Percentiles rank a stretch among this genome's conserved stretches.
phyloP scores from a whole-genome alignment of 92 coral and sea anemone species.

The Siderastrea siderea region DNA sequence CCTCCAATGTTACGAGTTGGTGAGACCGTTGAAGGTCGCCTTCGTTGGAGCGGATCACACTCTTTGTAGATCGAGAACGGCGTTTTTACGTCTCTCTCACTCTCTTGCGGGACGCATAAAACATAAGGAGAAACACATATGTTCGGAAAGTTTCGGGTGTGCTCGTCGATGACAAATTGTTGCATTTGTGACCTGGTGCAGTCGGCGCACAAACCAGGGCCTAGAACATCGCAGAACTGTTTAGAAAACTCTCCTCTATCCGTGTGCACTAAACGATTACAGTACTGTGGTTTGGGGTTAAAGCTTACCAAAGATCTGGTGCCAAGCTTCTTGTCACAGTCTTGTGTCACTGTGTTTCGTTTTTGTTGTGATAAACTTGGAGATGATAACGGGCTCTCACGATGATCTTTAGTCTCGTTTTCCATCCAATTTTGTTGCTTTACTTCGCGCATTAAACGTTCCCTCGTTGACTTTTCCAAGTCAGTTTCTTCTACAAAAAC shows the following conservation, averaged over 20 bases:
- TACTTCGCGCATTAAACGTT: conserved; percentile 27
- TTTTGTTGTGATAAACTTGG: neutral
- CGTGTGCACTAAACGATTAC: conserved; percentile 47
- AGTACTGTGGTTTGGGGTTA: conserved; percentile 45
- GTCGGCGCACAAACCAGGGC: conserved; percentile 81
- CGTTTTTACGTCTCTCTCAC: conserved; percentile 38
- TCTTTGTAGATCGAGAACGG: conserved; percentile 56
- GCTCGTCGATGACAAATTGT: conserved; percentile 60
- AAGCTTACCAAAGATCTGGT: conserved; percentile 30
- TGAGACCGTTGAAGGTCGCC: conserved; percentile 42
- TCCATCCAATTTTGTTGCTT: conserved; percentile 41
- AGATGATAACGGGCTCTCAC: neutral
- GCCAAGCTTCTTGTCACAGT: neutral
- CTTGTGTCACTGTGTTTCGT: neutral
- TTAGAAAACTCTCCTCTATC: conserved; percentile 61
- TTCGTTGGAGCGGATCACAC: conserved; percentile 62
- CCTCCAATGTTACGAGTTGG: conserved; percentile 24
- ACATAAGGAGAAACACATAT: conserved; percentile 79
- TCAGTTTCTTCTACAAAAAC: conserved; percentile 39
- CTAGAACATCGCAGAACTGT: conserved; percentile 87
- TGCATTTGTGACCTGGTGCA: conserved; percentile 75
- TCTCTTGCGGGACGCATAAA: conserved; percentile 74
- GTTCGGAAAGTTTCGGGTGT: conserved; percentile 66
- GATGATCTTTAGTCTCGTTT: neutral
- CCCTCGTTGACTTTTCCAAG: conserved; percentile 35